Evolutionary conservation across 2,797 vertebrate genomes (phyloP).

Genomic region (Eleutherodactylus coqui): DNA sequence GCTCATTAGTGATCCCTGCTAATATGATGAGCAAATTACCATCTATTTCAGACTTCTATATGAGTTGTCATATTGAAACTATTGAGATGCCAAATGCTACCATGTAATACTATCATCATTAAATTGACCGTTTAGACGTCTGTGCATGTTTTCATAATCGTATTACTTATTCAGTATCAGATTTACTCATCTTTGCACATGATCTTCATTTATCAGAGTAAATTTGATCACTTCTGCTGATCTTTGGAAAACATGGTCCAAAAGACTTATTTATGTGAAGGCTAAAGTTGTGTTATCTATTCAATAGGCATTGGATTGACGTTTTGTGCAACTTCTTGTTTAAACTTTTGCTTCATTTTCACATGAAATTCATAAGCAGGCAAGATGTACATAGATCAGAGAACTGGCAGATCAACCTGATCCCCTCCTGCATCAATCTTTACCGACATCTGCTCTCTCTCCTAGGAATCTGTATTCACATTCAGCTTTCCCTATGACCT

Average conservation of each 20-base stretch:
- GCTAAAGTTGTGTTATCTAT: not conserved
- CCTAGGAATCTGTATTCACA: not conserved
- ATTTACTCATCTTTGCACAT: constrained; percentile 29
- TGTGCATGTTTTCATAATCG: not conserved
- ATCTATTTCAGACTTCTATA: not conserved
- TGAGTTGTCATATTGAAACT: not conserved
- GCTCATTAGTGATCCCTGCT: no score
- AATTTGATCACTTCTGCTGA: not conserved
- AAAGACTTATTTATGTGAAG: constrained; percentile 1
- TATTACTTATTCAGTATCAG: no score
- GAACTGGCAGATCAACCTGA: not conserved
- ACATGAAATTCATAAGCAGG: not conserved
- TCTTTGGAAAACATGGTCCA: not conserved
- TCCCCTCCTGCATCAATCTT: no score
- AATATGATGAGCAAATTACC: constrained; percentile 33
- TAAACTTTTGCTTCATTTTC: not conserved
- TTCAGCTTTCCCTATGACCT: not conserved
- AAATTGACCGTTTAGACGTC: not conserved
- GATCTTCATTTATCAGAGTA: not conserved
- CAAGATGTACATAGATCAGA: not conserved
- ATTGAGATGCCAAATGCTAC: not conserved
- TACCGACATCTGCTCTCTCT: not conserved
- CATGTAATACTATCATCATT: not conserved
- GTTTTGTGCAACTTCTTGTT: not conserved
- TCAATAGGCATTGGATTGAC: not conserved